phyloP scores from a whole-genome alignment of 2,113 vertebrate species.

The Corythaeola cristata region DNA sequence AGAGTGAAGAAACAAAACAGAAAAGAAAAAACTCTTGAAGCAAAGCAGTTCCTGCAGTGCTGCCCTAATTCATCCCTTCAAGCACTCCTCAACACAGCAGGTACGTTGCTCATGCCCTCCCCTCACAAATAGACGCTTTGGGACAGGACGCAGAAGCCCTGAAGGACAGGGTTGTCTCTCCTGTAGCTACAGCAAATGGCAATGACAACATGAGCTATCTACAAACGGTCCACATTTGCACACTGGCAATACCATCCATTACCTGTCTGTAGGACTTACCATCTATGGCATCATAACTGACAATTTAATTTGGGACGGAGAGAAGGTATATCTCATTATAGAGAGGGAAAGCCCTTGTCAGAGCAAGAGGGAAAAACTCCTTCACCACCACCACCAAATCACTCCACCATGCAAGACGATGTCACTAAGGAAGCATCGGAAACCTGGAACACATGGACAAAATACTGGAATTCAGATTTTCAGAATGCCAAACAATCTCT shows the following conservation, averaged over 20 bases:
- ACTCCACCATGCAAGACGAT: fast-evolving
- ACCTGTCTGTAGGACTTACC: no score
- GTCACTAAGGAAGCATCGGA: background rate
- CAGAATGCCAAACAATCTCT: background rate
- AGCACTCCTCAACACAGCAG: background rate
- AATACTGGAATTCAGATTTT: background rate
- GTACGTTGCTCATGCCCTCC: background rate
- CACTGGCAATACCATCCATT: background rate
- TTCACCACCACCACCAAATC: fast-evolving
- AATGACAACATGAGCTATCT: background rate
- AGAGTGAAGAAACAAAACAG: background rate
- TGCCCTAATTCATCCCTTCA: background rate
- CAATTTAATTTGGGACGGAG: background rate
- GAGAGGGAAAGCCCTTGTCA: background rate
- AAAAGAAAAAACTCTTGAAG: background rate
- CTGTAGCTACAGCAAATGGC: background rate
- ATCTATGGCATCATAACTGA: background rate
- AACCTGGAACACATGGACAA: background rate
- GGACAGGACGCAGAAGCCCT: background rate
- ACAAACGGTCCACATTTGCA: background rate
- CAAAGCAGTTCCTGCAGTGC: background rate
- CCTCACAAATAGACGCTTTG: background rate
- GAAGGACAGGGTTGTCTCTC: background rate
- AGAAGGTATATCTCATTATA: background rate
- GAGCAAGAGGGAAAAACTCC: background rate